Evolutionary conservation across 2,888 invertebrate species (phyloP), one percentile per base, ranked within the genome.

Genomic region (Dromius quadrimaculatus): DNA sequence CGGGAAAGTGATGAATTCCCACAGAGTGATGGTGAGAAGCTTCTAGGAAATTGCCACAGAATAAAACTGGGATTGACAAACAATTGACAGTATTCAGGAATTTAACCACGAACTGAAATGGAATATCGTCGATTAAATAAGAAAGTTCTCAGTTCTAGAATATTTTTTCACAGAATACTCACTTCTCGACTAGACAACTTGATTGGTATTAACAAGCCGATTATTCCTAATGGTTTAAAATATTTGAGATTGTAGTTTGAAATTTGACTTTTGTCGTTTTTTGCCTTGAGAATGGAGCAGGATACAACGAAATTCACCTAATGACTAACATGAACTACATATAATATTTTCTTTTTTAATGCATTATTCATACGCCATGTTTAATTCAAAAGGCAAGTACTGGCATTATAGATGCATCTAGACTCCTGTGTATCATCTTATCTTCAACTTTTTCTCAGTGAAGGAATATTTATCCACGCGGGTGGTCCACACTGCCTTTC

Each of bases 391-490:
- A 41, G 41, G 41, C 41, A 41, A 41, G 15, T 38, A 15, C 38
- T 15, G 38, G 38, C 15, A 38, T 38, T 38, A 38, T 38, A 38
- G 15, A 38, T 41, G 41, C 41, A 41, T 41, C 41, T 41, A 41
- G 41, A 11, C 41, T 28, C 28, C 41, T 15, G 41, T 36, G 36
- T 36, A 36, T 41, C 41, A 41, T 41, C 6, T 41, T 41, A 41
- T 41, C 15, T 41, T 41, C 9, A 6, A 15, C 15, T 41, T 13
- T 41, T 41, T 15, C 6, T 41, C 2, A 41, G 15, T 41, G 15
- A 36, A 15, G 41, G 15, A 41, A 4, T 41, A 15, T 41, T n/a
- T n/a, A n/a, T n/a, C n/a, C n/a, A n/a, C n/a, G 28, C 28, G 28
- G 28, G 28, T 5, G 28, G 8, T n/a, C n/a, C n/a, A 28, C 8